A percentile compares a stretch with the other conserved stretches of the same genome.
phyloP scores from a whole-genome alignment of 2,888 invertebrate species.

The Disparrhopalites patrizii region DNA sequence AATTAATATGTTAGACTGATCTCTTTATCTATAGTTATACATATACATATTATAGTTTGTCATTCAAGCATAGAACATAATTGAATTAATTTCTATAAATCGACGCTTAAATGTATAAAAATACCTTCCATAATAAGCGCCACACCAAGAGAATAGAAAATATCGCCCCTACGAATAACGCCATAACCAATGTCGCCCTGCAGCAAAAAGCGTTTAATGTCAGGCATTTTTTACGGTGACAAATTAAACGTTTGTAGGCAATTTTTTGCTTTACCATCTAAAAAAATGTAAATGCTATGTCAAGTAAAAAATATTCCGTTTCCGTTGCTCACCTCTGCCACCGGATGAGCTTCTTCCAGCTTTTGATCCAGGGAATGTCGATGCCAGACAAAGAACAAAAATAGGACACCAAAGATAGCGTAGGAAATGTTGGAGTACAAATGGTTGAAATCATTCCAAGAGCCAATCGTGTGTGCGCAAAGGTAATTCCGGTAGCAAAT shows the following conservation, averaged over 20 bases:
- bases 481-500: conserved; percentile 44
- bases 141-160: conserved; percentile 42
- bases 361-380: not conserved
- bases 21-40: too few relatives aligned
- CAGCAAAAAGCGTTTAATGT: conserved; percentile 29
- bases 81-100: not conserved
- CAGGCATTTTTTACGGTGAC: too few relatives aligned
- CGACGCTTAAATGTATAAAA: not conserved
- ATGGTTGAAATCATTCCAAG: conserved; percentile 41
- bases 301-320: too few relatives aligned
- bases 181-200: conserved; percentile 36
- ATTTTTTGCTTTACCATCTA: too few relatives aligned
- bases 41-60: not conserved
- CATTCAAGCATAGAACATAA: not conserved
- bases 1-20: too few relatives aligned
- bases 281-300: too few relatives aligned
- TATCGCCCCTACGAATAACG: conserved; percentile 39
- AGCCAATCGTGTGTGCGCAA: conserved; percentile 34
- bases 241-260: too few relatives aligned
- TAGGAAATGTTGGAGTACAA: conserved; percentile 44
- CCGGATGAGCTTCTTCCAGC: conserved; percentile 1
- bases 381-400: conserved; percentile 33
- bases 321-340: too few relatives aligned
- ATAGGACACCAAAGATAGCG: conserved; percentile 36
- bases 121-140: conserved; percentile 38